Base-by-base conservation (phyloP, 30 jellyfish, hydroid and myxozoan species). In the Chrysaora quinquecirrha region DNA sequence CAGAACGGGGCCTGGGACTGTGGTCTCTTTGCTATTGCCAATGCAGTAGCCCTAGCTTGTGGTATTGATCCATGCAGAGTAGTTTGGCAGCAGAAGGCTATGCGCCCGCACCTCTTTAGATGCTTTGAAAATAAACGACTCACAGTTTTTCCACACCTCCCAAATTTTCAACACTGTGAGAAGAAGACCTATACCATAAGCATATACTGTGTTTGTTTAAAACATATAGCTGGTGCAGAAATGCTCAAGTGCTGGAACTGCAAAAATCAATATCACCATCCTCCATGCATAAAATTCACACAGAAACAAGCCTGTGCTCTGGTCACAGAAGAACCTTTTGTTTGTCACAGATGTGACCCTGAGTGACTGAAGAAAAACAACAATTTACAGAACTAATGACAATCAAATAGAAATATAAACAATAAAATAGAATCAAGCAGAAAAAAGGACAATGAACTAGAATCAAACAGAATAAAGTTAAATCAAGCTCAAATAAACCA, bases 11-110 rank as follows among this genome's bases (percentile, higher is more conserved):
- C 72, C 14, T 35, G 23, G 2, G 58, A 72, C 32, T 72, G 84
- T 48, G 84, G 84, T 2, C 32, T 72, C 19, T 72, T 72, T 52
- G 54, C 70, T 72, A 48, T 72, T 20, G 84, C 84, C 0, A 72
- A 72, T 72, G 73, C 84, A 1, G 35, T 61, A 24, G 84, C 84
- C 19, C 60, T 72, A 18, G 71, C 48, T 21, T 20, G 23, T 27
- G 84, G 84, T 30, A 48, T 46, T 21, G 84, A 72, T 72, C 84
- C 84, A 16, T 19, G 54, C 38, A 43, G 72, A 43, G 47, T 27
- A 3, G 66, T 32, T 27, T 71, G 68, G 82, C 19, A 38, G 23
- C 66, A 71, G 29, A 48, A 18, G 21, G 69, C 20, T 7, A 47
- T 73, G 52, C 58, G 32, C 3, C 78, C 24, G 27, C 68, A 52